These are phyloP conservation scores for Ostrea denselamellosa DNA, from an alignment of 1,140 invertebrate genomes.

Conservation along the genomic window DNA sequence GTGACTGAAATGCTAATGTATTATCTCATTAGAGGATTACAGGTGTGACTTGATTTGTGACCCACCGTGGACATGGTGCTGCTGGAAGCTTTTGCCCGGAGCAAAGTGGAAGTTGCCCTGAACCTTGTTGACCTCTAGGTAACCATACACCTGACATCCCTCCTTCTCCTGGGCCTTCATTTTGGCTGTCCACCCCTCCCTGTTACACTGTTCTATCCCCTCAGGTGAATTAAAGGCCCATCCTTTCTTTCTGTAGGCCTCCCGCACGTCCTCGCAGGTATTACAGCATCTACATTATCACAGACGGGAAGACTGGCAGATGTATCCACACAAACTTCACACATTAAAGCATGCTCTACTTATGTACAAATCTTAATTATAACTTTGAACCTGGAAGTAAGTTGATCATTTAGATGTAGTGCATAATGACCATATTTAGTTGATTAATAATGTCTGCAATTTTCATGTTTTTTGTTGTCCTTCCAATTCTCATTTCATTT, in stretches of 20 bases:
- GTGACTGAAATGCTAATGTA: too few relatives aligned
- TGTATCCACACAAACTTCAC: too few relatives aligned
- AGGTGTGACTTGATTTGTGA: not conserved
- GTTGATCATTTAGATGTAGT: too few relatives aligned
- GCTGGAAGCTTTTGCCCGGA: conserved; percentile 94
- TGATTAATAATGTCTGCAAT: too few relatives aligned
- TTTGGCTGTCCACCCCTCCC: conserved; percentile 86
- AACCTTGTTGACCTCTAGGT: conserved; percentile 96
- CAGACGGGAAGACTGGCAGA: too few relatives aligned
- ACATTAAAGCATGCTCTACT: too few relatives aligned
- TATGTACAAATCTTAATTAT: too few relatives aligned
- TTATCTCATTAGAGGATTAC: too few relatives aligned
- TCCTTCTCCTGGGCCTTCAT: conserved; percentile 81
- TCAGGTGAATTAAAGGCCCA: conserved; percentile 91
- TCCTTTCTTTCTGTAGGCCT: conserved; percentile 92
- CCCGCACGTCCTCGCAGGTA: conserved; percentile 96
- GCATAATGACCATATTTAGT: too few relatives aligned
- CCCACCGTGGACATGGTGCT: conserved; percentile 92
- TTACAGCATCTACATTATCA: conserved; percentile 90
- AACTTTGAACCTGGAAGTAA: too few relatives aligned
- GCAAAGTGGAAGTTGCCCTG: conserved; percentile 98
- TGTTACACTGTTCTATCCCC: conserved; percentile 93
- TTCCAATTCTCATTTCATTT: too few relatives aligned
- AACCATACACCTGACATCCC: conserved; percentile 92
- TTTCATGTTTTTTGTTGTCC: too few relatives aligned